phyloP scores from a whole-genome alignment of 2,797 vertebrate genomes.

The Arremon brunneinucha region DNA sequence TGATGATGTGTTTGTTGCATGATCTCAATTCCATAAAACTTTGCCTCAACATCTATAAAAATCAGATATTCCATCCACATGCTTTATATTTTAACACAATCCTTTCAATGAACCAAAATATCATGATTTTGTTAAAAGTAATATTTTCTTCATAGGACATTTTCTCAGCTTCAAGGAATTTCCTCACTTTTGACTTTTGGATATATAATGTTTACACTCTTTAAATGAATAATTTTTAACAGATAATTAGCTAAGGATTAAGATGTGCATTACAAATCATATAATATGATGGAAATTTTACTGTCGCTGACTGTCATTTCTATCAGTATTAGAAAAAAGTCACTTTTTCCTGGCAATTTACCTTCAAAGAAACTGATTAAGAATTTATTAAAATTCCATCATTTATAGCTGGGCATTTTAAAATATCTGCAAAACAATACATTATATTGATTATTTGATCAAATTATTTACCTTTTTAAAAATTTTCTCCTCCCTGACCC shows the following conservation, averaged over 20 bases:
- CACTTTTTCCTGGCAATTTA: not conserved
- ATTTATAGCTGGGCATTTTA: not conserved
- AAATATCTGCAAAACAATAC: not conserved
- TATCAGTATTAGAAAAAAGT: not conserved
- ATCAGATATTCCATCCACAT: not conserved
- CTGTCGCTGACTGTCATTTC: not conserved
- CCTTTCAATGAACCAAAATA: not conserved
- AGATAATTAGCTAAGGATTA: not conserved
- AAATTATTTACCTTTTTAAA: not conserved
- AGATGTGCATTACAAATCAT: not conserved
- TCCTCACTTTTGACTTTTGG: not conserved
- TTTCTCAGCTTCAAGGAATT: not conserved
- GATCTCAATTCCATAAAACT: not conserved
- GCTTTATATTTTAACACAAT: not conserved
- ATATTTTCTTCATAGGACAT: not conserved
- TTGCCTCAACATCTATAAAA: not conserved
- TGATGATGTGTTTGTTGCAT: not conserved
- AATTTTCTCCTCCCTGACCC: fast-evolving
- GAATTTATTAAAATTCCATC: not conserved
- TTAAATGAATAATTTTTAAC: not conserved
- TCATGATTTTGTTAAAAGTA: not conserved
- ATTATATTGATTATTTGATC: not conserved
- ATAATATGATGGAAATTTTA: not conserved
- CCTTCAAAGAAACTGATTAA: not conserved
- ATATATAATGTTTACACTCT: not conserved